These are phyloP conservation scores for Delichon dasypus DNA, from an alignment of 2,797 vertebrate species.

Conservation along the genomic window DNA sequence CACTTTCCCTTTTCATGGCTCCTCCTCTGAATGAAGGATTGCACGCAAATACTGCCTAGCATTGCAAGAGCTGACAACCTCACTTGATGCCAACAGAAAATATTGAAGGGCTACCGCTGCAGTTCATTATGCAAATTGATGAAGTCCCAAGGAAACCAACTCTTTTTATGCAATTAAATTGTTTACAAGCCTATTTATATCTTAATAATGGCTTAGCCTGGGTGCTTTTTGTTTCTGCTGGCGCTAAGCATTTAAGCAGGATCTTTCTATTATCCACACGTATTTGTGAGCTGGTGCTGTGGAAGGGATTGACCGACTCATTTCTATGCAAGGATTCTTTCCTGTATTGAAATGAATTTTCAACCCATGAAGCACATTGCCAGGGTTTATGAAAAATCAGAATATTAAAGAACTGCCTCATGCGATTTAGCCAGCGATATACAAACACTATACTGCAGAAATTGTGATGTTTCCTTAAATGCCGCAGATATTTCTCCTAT, in stretches of 20 bases:
- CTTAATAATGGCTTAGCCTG: conserved; percentile 44
- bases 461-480: neutral
- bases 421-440: neutral
- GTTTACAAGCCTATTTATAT: conserved; percentile 61
- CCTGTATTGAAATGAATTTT: neutral
- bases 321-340: neutral
- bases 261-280: neutral
- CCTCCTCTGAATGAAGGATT: neutral
- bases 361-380: neutral
- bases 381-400: neutral
- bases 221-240: conserved; percentile 17
- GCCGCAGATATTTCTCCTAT: neutral
- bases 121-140: conserved; percentile 57
- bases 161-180: conserved; percentile 57
- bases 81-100: neutral
- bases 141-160: conserved; percentile 42
- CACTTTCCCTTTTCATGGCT: neutral
- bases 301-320: neutral
- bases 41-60: neutral
- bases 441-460: neutral
- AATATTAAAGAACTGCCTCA: neutral
- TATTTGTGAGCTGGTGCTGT: neutral
- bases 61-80: neutral
- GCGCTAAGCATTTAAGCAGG: conserved; percentile 3
- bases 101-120: neutral